Conservation (phyloP, 2,113 vertebrate genomes). For the Paramormyrops kingsleyae region DNA sequence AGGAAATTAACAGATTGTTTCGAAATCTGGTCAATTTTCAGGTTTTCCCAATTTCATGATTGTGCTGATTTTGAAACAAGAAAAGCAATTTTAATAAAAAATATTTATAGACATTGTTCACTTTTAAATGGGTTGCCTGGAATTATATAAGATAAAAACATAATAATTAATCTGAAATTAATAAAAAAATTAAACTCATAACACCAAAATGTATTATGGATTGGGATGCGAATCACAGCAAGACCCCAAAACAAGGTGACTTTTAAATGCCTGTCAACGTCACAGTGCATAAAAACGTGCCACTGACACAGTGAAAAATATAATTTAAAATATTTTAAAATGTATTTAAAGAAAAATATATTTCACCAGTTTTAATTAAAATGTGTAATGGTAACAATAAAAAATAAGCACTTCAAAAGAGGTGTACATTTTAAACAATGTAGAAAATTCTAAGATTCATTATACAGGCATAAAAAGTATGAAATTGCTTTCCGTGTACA, state of each 20-base stretch:
- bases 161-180: background rate
- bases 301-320: background rate
- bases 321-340: background rate
- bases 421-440: background rate
- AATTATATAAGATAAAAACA: background rate
- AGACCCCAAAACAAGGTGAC: background rate
- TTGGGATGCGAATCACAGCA: background rate
- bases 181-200: background rate
- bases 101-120: background rate
- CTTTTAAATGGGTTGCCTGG: background rate
- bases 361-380: background rate
- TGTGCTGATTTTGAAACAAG: background rate
- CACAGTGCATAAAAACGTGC: background rate
- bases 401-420: background rate
- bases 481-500: background rate
- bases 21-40: background rate
- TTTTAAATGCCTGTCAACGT: background rate
- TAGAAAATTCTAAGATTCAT: background rate
- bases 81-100: background rate
- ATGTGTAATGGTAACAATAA: background rate
- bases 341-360: background rate
- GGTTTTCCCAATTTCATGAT: background rate
- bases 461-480: background rate
- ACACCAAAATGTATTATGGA: background rate
- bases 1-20: background rate